These are phyloP conservation scores for Enteromius mattozi DNA, from an alignment of 2,797 vertebrate species.

Conservation along the genomic window DNA sequence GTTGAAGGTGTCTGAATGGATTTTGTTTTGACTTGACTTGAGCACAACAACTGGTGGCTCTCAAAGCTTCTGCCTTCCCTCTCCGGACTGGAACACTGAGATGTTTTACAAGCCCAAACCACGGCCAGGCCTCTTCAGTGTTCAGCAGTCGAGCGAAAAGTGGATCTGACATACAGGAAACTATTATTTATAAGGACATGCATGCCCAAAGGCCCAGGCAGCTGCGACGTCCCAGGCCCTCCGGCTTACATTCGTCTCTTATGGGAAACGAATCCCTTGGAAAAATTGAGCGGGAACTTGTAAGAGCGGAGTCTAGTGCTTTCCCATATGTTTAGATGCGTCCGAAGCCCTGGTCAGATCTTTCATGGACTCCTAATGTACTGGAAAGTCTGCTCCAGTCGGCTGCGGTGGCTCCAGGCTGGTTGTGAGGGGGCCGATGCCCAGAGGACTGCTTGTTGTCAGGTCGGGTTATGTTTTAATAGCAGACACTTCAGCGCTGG, in stretches of 20 bases:
- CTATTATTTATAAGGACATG: conserved; percentile 76
- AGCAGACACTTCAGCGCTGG: conserved; percentile 83
- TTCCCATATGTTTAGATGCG: conserved; percentile 84
- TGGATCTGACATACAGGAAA: conserved; percentile 73
- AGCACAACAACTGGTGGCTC: conserved; percentile 46
- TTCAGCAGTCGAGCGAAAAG: conserved; percentile 67
- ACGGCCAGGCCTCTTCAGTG: conserved; percentile 12
- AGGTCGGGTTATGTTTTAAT: conserved; percentile 89
- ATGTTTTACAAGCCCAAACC: conserved; percentile 52
- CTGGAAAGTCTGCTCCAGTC: conserved; percentile 89
- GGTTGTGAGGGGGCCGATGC: conserved; percentile 69
- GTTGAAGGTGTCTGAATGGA: no score
- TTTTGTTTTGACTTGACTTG: background rate
- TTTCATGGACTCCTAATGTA: conserved; percentile 92
- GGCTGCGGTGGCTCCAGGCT: conserved; percentile 74
- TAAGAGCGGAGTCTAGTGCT: conserved; percentile 77
- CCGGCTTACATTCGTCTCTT: conserved; percentile 75
- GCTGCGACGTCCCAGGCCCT: conserved; percentile 72
- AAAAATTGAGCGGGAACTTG: conserved; percentile 76
- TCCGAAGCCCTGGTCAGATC: conserved; percentile 78
- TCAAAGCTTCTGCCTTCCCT: conserved; percentile 19
- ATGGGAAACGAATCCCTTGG: conserved; percentile 71
- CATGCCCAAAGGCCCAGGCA: conserved; percentile 69
- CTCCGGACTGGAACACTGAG: conserved; percentile 23
- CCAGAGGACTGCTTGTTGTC: conserved; percentile 86